A percentile compares a stretch with the other conserved stretches of the same genome.
These are phyloP conservation scores for Notarius quadriscutis DNA, from an alignment of 2,113 vertebrate species.

Conservation along the genomic window DNA sequence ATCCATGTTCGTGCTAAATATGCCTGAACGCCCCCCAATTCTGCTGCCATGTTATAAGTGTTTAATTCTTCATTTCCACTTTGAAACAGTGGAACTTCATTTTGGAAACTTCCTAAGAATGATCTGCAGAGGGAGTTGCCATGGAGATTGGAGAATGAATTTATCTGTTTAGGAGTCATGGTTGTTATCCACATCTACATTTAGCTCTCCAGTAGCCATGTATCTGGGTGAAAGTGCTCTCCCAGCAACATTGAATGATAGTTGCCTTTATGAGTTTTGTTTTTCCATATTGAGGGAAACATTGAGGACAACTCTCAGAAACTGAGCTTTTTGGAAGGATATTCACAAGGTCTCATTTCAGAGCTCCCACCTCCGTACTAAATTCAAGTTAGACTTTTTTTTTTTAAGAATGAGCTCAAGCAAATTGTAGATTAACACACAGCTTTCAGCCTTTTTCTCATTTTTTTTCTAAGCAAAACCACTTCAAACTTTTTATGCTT, in stretches of 20 bases:
- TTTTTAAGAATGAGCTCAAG: background rate
- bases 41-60: background rate
- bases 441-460: background rate
- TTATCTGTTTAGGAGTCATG: conserved; percentile 20
- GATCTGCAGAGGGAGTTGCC: conserved; percentile 7
- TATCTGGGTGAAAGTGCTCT: conserved; percentile 19
- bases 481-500: background rate
- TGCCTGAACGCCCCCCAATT: background rate
- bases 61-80: background rate
- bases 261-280: background rate
- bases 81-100: conserved; percentile 22
- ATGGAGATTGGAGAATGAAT: conserved; percentile 26
- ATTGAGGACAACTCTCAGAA: background rate
- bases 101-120: conserved; percentile 28
- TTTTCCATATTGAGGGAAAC: background rate
- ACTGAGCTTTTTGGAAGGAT: background rate
- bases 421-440: background rate
- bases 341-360: background rate
- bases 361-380: background rate
- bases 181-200: conserved; percentile 22
- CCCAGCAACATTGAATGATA: background rate
- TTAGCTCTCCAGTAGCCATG: conserved; percentile 3
- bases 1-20: background rate
- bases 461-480: background rate
- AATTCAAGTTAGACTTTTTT: background rate